Base-by-base conservation (phyloP, 1,140 invertebrate genomes). In the Procambarus clarkii region DNA sequence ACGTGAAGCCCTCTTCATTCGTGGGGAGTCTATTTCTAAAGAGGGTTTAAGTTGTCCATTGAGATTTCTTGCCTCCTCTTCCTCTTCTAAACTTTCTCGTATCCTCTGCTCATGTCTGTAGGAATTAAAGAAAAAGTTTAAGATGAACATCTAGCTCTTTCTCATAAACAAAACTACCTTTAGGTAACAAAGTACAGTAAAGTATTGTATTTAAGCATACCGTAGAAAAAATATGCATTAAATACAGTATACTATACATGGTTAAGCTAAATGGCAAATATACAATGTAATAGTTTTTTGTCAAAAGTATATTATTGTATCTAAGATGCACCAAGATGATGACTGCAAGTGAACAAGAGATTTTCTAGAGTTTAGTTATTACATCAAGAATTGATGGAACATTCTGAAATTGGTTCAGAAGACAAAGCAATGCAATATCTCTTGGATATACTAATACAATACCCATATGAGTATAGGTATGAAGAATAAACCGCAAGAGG, bases 61-160 rank as follows among this genome's bases (percentile, higher is more conserved):
- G 45, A 92, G 80, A n/a, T 92, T 83, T 64, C 78, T 88, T 5
- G 81, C 81, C 1, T 90, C 91, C 18, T 92, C 92, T 69, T 93
- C 91, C 2, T 93, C 93, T 54, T 93, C 96, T 91, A 96, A 95
- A 8, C 96, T 96, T 93, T 97, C 97, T 89, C 96, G 95, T 81
- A 97, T 95, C 88, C 97, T 95, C 94, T 98, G 97, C 94, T 98
- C 97, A 94, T 98, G 97, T 92, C 97, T 93, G 80, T 4, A 34
- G 24, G 7, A 34, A 74, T 34, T 8, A 74, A 34, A 34, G 8
- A 34, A 34, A 15, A 24, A 79, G 54, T n/a, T 18, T 50, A 54
- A 46, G 78, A 60, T 74, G n/a, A 46, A 34, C 45, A 24, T 84
- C 21, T 71, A 84, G 18, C 9, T 50, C 9, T 24, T 34, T 34